Percentiles rank a stretch among this genome's conserved stretches.
Evolutionary conservation across 64 coral and sea anemone genomes (phyloP).

Genomic region (Stichodactyla mertensii): DNA sequence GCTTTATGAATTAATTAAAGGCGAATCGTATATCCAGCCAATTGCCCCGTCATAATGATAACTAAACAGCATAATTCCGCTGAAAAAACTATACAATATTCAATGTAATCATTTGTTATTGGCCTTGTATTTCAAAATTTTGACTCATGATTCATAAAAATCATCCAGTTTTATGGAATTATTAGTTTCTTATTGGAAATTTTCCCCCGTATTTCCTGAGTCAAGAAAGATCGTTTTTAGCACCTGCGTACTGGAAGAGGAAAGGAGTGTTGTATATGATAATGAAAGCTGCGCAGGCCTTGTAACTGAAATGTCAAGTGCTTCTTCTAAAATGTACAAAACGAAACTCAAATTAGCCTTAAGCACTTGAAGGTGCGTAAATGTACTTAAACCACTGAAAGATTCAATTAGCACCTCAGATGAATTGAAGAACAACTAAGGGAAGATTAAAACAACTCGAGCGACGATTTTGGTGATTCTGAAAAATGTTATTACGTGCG

Average conservation of each 20-base stretch:
- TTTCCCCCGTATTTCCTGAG: neutral
- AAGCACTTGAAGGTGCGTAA: neutral
- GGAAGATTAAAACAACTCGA: neutral
- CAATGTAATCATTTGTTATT: too few relatives aligned
- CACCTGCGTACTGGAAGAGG: neutral
- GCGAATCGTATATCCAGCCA: neutral
- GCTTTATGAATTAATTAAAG: slow-evolving; percentile 1
- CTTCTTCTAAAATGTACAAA: neutral
- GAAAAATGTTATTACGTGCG: too few relatives aligned
- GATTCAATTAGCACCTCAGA: neutral
- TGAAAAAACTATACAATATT: too few relatives aligned
- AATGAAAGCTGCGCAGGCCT: neutral
- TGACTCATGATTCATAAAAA: neutral
- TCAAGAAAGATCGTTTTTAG: neutral
- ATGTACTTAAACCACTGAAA: neutral
- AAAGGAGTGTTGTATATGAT: neutral
- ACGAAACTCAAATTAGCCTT: neutral
- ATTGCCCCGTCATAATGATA: neutral
- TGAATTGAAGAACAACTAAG: neutral
- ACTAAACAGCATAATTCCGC: neutral
- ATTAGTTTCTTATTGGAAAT: neutral
- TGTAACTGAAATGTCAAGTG: neutral
- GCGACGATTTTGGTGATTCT: too few relatives aligned
- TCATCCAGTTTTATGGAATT: neutral
- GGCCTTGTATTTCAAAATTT: neutral